Percentiles rank a stretch among this genome's conserved stretches.
Evolutionary conservation across 2,797 vertebrate species (phyloP).

Genomic region (Cygnus olor): DNA sequence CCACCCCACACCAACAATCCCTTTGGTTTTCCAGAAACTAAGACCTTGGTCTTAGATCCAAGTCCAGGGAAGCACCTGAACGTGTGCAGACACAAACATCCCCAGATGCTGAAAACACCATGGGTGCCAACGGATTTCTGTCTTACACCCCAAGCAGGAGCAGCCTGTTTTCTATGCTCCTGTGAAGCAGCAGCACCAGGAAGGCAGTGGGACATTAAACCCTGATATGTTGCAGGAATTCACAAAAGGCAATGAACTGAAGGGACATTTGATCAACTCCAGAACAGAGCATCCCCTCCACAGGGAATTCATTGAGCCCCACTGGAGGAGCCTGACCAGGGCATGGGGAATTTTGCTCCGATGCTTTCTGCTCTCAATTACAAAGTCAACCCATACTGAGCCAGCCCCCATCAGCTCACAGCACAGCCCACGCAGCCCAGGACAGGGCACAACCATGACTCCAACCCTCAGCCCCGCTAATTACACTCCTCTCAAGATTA

Average conservation of each 20-base stretch:
- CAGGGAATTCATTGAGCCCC: not conserved
- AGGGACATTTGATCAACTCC: not conserved
- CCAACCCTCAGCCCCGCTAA: not conserved
- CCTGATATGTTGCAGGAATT: not conserved
- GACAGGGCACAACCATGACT: not conserved
- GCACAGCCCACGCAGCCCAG: not conserved
- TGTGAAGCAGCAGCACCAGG: not conserved
- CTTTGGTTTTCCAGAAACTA: not conserved
- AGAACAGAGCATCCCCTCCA: not conserved
- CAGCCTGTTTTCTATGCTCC: not conserved
- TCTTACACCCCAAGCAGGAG: not conserved
- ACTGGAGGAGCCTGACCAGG: not conserved
- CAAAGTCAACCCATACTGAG: not conserved
- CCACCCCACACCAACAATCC: not conserved
- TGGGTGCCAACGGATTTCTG: not conserved
- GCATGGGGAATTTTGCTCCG: not conserved
- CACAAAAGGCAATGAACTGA: not conserved
- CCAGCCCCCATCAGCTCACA: not conserved
- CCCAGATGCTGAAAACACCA: not conserved
- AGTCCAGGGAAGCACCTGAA: not conserved
- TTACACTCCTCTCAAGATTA: not conserved
- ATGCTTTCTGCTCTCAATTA: not conserved
- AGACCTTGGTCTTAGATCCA: not conserved
- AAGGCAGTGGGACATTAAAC: not conserved
- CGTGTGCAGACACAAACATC: not conserved